Percentiles rank a stretch among this genome's conserved stretches.
phyloP scores from a whole-genome alignment of 1,140 invertebrate species.

The Centruroides sculpturatus region DNA sequence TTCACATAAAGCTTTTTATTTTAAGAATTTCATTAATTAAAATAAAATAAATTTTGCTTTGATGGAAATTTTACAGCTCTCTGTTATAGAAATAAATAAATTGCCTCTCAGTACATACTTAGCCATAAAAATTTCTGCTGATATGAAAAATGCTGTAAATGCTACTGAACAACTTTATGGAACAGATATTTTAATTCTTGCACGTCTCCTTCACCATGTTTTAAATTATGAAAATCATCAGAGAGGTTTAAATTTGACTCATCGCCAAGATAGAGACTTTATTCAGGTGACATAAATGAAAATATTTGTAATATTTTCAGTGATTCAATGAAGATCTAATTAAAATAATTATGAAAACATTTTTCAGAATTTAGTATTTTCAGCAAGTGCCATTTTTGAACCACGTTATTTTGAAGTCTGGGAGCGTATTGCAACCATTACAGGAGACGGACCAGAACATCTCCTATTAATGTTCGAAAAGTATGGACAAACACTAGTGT shows the following conservation, averaged over 20 bases:
- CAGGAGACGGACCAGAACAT: constrained; percentile 51
- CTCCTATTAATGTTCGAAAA: constrained; percentile 56
- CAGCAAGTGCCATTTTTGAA: constrained; percentile 58
- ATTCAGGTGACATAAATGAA: constrained; percentile 42
- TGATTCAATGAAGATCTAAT: too few species aligned
- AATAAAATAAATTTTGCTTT: too few species aligned
- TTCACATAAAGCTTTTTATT: too few species aligned
- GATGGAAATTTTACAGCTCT: constrained; percentile 36
- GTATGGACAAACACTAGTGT: constrained; percentile 64
- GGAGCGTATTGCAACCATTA: constrained; percentile 51
- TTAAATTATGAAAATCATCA: constrained; percentile 51
- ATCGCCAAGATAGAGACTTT: constrained; percentile 89
- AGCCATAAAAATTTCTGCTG: constrained; percentile 64
- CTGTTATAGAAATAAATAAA: constrained; percentile 57
- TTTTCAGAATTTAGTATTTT: constrained; percentile 54
- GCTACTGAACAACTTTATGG: constrained; percentile 55
- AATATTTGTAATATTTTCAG: neutral
- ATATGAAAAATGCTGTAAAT: constrained; percentile 46
- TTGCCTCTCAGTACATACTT: constrained; percentile 72
- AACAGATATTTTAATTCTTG: constrained; percentile 66
- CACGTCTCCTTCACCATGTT: constrained; percentile 56
- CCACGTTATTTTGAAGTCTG: constrained; percentile 54
- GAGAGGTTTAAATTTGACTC: constrained; percentile 75
- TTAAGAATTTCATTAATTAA: too few species aligned
- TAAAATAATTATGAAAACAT: too few species aligned